Base-by-base conservation (phyloP, 2,888 invertebrate species). In the Digitonthophagus gazella region DNA sequence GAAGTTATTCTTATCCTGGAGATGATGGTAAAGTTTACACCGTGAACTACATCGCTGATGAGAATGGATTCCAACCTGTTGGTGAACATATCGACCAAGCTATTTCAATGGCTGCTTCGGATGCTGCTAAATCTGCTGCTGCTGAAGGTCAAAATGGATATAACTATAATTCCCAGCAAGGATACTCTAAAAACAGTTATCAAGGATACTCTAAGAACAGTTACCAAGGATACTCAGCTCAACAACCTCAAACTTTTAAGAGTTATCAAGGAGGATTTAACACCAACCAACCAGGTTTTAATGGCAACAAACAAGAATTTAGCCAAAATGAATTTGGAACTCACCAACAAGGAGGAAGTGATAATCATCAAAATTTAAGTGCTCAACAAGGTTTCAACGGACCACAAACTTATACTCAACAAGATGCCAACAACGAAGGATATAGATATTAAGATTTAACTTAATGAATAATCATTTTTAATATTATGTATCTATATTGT, bases 1-100 rank as follows among this genome's bases (percentile, higher is more conserved):
- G 86, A 3, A 84, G 85, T 74, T 86, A 84, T 67, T 83, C 84
- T 0, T 87, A 86, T 75, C 78, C 82, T 71, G 85, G 85, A 54
- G 82, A 86, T 1, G 79, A 79, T 20, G 87, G 87, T 16, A 81
- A 83, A 67, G 81, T 83, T 61, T 84, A 85, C 74, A 81, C 81
- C n/a, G 80, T 84, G n/a, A 77, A 80, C 19, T 86, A 85, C 74
- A 82, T 83, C 63, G 86, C 86, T 6, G 85, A 86, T 70, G 83
- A 84, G 72, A 83, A 84, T 65, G 86, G 86, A 1, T 86, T 82
- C 75, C 83, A 82, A 63, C 72, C 73, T n/a, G 67, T 44, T 61
- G 73, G 72, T 8, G 64, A 64, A n/a, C 71, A 72, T 64, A 69
- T 72, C 28, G 65, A 71, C 15, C 28, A 67, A 16, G 69, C 65